A percentile compares a stretch with the other conserved stretches of the same genome.
phyloP scores from a whole-genome alignment of 2,113 vertebrate genomes.

The Heterotilapia buettikoferi region DNA sequence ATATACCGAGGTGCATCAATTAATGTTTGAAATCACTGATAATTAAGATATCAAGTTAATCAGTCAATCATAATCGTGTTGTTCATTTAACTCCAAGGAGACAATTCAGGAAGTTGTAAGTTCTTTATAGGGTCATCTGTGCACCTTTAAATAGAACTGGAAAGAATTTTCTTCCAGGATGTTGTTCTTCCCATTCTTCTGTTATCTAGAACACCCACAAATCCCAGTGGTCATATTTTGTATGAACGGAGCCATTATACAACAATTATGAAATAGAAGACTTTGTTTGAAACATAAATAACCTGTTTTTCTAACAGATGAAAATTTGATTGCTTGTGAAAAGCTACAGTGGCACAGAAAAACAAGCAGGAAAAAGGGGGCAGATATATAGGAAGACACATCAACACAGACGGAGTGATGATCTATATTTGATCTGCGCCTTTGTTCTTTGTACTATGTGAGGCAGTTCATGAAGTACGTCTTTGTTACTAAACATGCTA shows the following conservation, averaged over 20 bases:
- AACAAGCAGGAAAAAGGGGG: background rate
- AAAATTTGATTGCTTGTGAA: background rate
- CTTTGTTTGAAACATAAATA: background rate
- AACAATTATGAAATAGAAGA: background rate
- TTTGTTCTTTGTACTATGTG: conserved; percentile 2
- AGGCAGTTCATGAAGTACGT: background rate
- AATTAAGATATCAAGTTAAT: background rate
- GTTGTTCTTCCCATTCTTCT: background rate
- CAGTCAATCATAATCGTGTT: background rate
- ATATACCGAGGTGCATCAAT: background rate
- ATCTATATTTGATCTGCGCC: conserved; percentile 12
- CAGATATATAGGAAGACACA: background rate
- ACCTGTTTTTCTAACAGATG: background rate
- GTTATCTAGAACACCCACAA: background rate
- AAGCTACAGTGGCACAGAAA: background rate
- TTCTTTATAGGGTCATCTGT: background rate
- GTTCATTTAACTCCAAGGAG: background rate
- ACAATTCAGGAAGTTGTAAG: background rate
- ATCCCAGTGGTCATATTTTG: background rate
- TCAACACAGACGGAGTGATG: background rate
- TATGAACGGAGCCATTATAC: background rate
- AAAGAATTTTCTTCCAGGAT: background rate
- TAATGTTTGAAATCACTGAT: background rate
- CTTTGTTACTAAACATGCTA: background rate
- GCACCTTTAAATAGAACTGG: background rate